Evolutionary conservation across 2,888 invertebrate genomes (phyloP).

Genomic region (Drosophila incognita): DNA sequence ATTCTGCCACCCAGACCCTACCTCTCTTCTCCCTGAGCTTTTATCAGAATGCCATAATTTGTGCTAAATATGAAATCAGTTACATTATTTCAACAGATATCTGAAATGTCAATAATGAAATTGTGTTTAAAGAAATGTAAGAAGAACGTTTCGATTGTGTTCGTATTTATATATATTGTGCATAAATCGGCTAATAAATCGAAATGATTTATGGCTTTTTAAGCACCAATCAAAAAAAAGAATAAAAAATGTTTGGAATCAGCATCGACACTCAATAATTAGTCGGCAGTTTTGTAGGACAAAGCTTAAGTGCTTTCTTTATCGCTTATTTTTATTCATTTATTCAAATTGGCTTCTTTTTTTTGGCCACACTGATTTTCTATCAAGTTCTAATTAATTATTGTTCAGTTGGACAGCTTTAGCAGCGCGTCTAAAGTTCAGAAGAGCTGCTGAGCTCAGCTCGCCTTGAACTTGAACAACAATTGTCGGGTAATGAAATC

Average conservation of each 20-base stretch:
- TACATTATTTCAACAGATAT: background rate
- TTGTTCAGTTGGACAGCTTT: constrained; percentile 4
- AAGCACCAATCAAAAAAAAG: too few relatives aligned
- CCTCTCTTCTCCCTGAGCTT: background rate
- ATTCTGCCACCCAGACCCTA: background rate
- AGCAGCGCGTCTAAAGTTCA: background rate
- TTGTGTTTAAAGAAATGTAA: background rate
- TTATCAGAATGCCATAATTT: background rate
- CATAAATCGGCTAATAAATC: background rate
- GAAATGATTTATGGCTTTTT: background rate
- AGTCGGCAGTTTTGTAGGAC: too few relatives aligned
- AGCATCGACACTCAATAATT: background rate
- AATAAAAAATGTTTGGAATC: background rate
- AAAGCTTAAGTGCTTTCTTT: background rate
- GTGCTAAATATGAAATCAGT: background rate
- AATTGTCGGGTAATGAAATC: constrained; percentile 64
- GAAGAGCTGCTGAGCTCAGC: constrained; percentile 19
- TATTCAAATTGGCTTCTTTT: background rate
- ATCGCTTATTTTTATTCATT: background rate
- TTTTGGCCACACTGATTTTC: background rate
- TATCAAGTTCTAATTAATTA: constrained; percentile 10
- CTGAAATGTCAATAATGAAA: background rate
- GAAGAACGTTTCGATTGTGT: background rate
- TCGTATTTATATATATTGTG: background rate
- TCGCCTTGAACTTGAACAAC: constrained; percentile 70